phyloP scores from a whole-genome alignment of 2,797 vertebrate species.

The Nothura maculosa region DNA sequence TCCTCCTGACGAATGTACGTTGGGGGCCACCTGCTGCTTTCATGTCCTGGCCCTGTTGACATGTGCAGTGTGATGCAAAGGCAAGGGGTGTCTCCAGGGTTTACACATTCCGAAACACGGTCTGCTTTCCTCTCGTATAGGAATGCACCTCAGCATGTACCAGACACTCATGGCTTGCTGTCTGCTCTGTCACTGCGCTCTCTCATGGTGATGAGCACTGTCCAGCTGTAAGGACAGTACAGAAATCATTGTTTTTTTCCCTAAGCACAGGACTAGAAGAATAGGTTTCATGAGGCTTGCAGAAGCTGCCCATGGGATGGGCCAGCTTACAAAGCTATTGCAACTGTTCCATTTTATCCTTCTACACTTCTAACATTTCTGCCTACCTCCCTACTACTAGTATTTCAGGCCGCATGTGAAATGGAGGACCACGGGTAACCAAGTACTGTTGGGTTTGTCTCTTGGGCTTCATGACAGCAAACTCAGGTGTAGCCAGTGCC shows the following conservation, averaged over 20 bases:
- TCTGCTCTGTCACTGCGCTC: not conserved
- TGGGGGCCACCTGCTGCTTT: constrained; percentile 1
- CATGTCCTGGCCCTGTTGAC: not conserved
- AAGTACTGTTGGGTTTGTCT: not conserved
- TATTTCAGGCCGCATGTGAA: not conserved
- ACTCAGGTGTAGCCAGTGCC: not conserved
- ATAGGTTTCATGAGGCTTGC: not conserved
- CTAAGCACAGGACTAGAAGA: not conserved
- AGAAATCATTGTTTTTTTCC: not conserved
- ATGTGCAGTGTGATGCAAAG: not conserved
- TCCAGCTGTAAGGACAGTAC: not conserved
- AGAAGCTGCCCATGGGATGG: not conserved
- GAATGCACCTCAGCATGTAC: not conserved
- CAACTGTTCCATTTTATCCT: not conserved
- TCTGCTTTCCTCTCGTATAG: not conserved
- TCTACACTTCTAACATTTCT: not conserved
- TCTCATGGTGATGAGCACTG: not conserved
- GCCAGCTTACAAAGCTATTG: not conserved
- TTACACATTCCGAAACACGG: not conserved
- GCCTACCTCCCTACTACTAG: not conserved
- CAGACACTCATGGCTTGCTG: not conserved
- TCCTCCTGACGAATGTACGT: not conserved
- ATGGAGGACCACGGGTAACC: not conserved
- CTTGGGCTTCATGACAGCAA: not conserved
- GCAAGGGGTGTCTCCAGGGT: not conserved